Evolutionary conservation across 2,888 invertebrate species (phyloP).

Genomic region (Noctuana brunneofusca): DNA sequence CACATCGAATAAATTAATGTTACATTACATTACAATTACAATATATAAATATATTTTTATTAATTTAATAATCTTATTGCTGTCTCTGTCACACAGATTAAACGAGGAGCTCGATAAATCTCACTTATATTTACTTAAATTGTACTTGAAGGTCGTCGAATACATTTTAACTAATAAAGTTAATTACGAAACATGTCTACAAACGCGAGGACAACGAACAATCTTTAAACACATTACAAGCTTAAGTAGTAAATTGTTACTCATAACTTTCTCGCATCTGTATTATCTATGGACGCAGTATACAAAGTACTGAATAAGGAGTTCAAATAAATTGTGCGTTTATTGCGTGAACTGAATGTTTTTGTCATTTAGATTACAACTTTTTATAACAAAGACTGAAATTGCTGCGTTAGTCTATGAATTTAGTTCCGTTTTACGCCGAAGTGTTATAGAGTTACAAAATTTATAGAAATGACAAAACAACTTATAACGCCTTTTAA

Average conservation of each 20-base stretch:
- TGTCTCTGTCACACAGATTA: conserved; percentile 78
- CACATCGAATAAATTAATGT: conserved; percentile 54
- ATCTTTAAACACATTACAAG: conserved; percentile 15
- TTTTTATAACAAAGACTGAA: too few relatives aligned
- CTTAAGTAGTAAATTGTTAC: conserved; percentile 16
- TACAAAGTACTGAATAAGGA: conserved; percentile 14
- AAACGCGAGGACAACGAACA: conserved; percentile 5
- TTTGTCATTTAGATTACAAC: too few relatives aligned
- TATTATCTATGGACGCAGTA: not conserved
- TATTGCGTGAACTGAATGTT: not conserved
- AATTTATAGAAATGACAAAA: too few relatives aligned
- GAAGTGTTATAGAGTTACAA: too few relatives aligned
- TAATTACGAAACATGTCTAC: conserved; percentile 6
- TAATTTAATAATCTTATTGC: conserved; percentile 71
- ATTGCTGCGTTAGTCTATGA: too few relatives aligned
- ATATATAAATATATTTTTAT: conserved; percentile 54
- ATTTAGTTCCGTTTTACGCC: too few relatives aligned
- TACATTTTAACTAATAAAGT: conserved; percentile 9
- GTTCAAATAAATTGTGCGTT: not conserved
- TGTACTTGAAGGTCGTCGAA: conserved; percentile 58
- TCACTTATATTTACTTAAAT: conserved; percentile 65
- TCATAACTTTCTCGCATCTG: not conserved
- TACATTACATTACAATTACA: conserved; percentile 38
- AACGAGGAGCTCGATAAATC: conserved; percentile 72
- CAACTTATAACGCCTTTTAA: too few relatives aligned